These are phyloP conservation scores for Clanis bilineata DNA, from an alignment of 2,888 invertebrate species.

Conservation along the genomic window DNA sequence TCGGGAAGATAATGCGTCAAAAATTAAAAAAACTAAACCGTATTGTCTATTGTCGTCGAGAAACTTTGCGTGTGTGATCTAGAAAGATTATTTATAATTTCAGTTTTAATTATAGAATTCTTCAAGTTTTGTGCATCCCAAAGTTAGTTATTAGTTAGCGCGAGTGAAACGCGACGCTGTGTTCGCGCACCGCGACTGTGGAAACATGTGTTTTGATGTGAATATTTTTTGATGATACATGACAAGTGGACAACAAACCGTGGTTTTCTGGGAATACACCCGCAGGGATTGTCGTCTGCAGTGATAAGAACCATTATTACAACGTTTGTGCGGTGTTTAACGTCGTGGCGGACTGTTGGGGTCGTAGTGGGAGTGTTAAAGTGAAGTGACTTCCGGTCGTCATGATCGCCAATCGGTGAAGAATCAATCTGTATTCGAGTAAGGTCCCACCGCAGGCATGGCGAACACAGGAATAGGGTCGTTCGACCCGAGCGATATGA, in stretches of 20 bases:
- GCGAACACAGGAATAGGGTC: constrained; percentile 83
- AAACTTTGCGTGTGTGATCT: constrained; percentile 75
- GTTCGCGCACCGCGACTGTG: constrained; percentile 53
- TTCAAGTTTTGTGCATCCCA: constrained; percentile 54
- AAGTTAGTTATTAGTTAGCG: constrained; percentile 59
- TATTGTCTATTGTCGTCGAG: constrained; percentile 64
- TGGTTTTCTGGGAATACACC: constrained; percentile 47
- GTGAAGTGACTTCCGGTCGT: constrained; percentile 58
- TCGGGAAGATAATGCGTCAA: constrained; percentile 64
- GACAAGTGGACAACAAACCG: constrained; percentile 62
- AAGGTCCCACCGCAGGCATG: constrained; percentile 56
- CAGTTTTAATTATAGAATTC: constrained; percentile 67
- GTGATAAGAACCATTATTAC: constrained; percentile 18
- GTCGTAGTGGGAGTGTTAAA: constrained; percentile 51
- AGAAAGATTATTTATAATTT: constrained; percentile 71
- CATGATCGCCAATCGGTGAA: constrained; percentile 59
- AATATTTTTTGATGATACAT: constrained; percentile 68
- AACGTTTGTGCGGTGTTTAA: constrained; percentile 22
- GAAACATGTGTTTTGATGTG: constrained; percentile 80
- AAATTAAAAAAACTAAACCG: constrained; percentile 44
- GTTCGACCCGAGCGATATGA: constrained; percentile 87
- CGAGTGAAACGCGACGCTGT: constrained; percentile 51
- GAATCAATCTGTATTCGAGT: constrained; percentile 37
- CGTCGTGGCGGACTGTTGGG: constrained; percentile 32
- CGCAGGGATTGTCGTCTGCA: constrained; percentile 11